phyloP scores from a whole-genome alignment of 2,113 vertebrate species.

The Psammodynastes pulverulentus region DNA sequence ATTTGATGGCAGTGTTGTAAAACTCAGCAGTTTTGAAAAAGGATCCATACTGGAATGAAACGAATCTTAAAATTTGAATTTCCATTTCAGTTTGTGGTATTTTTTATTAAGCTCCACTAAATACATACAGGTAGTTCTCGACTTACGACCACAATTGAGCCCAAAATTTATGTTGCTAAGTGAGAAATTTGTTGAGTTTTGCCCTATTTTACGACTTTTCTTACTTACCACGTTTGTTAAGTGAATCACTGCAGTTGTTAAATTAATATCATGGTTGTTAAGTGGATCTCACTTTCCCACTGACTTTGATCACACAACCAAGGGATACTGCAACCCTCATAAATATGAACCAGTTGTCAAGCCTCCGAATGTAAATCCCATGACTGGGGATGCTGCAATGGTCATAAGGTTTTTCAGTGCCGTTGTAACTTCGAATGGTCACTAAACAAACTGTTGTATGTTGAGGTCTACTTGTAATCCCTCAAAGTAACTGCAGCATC shows the following conservation, averaged over 20 bases:
- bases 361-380: background rate
- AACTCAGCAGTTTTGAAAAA: background rate
- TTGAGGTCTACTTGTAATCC: too few species aligned
- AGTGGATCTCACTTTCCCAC: background rate
- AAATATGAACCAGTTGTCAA: background rate
- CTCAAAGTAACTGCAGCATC: background rate
- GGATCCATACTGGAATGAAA: background rate
- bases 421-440: too few species aligned
- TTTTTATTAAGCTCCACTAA: background rate
- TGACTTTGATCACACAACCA: background rate
- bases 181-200: background rate
- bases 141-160: background rate
- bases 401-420: background rate
- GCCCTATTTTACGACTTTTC: background rate
- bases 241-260: background rate
- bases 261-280: background rate
- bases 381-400: background rate
- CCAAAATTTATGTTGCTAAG: background rate
- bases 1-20: background rate
- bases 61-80: background rate
- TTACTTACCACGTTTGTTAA: background rate
- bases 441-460: too few species aligned
- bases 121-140: background rate
- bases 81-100: background rate
- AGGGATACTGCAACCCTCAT: background rate